Conservation (phyloP, 2,797 vertebrate species). For the Gadopsis marmoratus region DNA sequence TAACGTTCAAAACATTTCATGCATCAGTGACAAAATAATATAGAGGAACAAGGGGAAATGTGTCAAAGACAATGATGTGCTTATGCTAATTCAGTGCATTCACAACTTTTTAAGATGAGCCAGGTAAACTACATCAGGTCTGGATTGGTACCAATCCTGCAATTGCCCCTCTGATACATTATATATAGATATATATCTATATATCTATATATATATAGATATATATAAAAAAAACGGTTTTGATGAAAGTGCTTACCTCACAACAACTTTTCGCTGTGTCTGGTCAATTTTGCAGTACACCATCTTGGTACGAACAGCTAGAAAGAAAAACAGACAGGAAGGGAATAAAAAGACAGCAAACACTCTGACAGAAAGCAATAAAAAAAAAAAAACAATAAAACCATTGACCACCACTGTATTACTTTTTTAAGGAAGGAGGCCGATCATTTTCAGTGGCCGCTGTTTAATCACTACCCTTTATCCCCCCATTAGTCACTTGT, state of each 20-base stretch:
- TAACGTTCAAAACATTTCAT: background rate
- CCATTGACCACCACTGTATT: background rate
- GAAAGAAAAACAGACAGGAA: constrained; percentile 38
- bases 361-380: constrained; percentile 27
- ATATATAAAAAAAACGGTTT: too few species aligned
- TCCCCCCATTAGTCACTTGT: background rate
- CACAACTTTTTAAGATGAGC: constrained; percentile 6
- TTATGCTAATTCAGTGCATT: background rate
- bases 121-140: background rate
- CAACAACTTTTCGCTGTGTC: constrained; percentile 96
- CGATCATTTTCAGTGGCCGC: background rate
- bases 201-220: too few species aligned
- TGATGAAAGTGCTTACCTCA: constrained; percentile 88
- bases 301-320: constrained; percentile 99
- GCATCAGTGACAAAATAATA: background rate
- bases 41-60: background rate
- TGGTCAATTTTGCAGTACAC: constrained; percentile 99
- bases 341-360: constrained; percentile 16
- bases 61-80: background rate
- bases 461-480: background rate
- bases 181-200: too few species aligned
- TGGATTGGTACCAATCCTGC: background rate
- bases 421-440: background rate
- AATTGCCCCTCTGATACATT: background rate
- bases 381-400: too few species aligned